Base-by-base conservation (phyloP, 2,797 vertebrate genomes). In the Rhabdomys pumilio region DNA sequence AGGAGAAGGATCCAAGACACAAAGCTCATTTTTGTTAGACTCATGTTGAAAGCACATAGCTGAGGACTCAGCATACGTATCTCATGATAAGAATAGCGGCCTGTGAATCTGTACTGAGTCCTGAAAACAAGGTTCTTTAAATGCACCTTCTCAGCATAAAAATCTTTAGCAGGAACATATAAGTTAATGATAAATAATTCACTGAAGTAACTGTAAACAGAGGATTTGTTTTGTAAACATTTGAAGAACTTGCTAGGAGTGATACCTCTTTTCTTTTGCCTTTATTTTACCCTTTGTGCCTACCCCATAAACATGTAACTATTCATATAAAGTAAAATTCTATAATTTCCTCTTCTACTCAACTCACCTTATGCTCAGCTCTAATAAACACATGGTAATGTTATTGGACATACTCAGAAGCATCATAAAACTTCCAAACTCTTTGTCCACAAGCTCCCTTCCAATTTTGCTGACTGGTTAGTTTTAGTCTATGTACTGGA, bases 21-120 rank as follows among this genome's bases (percentile, higher is more conserved):
- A 93, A 83, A 57, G 79, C 93, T 96, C 76, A 79, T 93, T 97
- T 97, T 92, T 86, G 89, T 96, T 84, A 41, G 76, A 50, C 50
- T 95, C 11, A 1, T 89, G 73, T 80, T 53, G 63, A 86, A 89
- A 96, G 73, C 31, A 84, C 61, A 50, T 15, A 81, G 76, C 53
- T 72, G 29, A 96, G 53, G 38, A 31, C 47, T 91, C 50, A n/a
- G 65, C n/a, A 90, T 26, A 47, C 80, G 53, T 31, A 73, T 91
- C 76, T 92, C 34, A 38, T 6, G 86, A 82, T 92, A 83, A 93
- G 76, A 67, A 89, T 41, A 82, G 69, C 29, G 1, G 15, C 94
- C 65, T 53, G 67, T 69, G 83, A 55, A 31, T 73, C 73, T 65
- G 76, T 59, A 41, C 90, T 55, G 44, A 90, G 69, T 44, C 67